Evolutionary conservation across 2,888 invertebrate species (phyloP).

Genomic region (Lobophora halterata): DNA sequence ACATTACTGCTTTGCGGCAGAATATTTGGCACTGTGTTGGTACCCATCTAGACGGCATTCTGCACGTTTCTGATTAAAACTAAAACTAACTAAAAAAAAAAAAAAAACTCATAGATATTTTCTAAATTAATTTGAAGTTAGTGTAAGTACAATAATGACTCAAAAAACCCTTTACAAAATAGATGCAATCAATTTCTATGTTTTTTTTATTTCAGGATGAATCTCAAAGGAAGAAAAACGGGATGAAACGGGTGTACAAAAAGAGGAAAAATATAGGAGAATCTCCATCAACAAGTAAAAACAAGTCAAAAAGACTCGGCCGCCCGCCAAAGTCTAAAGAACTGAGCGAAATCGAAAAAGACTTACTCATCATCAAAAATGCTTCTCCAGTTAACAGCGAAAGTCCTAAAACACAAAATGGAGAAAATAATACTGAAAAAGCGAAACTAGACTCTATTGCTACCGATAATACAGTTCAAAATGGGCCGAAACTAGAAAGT

Average conservation of each 20-base stretch:
- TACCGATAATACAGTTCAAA: background rate
- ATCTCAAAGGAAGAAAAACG: conserved; percentile 60
- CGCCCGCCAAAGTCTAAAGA: conserved; percentile 59
- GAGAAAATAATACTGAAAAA: conserved; percentile 32
- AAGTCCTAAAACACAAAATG: conserved; percentile 44
- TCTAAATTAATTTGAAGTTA: too few species aligned
- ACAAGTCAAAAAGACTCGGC: too few species aligned
- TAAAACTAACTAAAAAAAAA: too few species aligned
- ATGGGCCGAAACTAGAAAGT: background rate
- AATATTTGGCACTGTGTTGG: too few species aligned
- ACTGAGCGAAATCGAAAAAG: conserved; percentile 69
- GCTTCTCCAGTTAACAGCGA: conserved; percentile 63
- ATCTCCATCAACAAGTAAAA: conserved; percentile 49
- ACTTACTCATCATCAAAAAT: conserved; percentile 64
- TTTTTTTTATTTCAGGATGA: conserved; percentile 51
- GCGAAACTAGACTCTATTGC: conserved; percentile 4
- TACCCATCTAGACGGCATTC: too few species aligned
- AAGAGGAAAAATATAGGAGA: conserved; percentile 56
- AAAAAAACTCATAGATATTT: too few species aligned
- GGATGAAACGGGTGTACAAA: conserved; percentile 58
- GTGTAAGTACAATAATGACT: too few species aligned
- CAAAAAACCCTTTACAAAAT: background rate
- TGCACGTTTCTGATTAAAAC: too few species aligned
- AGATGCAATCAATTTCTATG: background rate
- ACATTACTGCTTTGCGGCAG: too few species aligned